Conservation (phyloP, 2,797 vertebrate species). For the Tangara arthus region DNA sequence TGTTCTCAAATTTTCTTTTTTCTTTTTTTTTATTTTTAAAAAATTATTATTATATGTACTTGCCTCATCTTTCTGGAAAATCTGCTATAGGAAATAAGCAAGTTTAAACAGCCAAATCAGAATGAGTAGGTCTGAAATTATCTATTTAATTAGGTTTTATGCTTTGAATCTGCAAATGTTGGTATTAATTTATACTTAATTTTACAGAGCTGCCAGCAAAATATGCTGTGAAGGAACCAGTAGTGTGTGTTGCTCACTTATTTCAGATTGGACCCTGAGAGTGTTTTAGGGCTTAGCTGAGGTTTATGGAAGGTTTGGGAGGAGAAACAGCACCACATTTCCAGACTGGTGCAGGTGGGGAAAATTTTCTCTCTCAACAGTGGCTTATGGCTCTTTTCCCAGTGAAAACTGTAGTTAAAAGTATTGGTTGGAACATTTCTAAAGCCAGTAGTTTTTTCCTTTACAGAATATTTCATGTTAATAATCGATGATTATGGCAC, state of each 20-base stretch:
- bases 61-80: background rate
- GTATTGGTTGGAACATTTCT: background rate
- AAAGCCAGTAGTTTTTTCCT: background rate
- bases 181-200: background rate
- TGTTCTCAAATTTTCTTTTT: background rate
- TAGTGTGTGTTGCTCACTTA: background rate
- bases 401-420: background rate
- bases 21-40: background rate
- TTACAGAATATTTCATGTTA: background rate
- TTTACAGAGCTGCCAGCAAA: background rate
- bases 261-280: background rate
- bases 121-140: background rate
- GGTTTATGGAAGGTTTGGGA: background rate
- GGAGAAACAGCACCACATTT: background rate
- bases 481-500: background rate
- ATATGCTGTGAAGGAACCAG: background rate
- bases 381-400: background rate
- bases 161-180: background rate
- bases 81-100: background rate
- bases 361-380: background rate
- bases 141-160: background rate
- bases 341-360: background rate
- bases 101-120: background rate
- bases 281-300: background rate
- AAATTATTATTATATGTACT: too few species aligned